phyloP scores from a whole-genome alignment of 2,888 invertebrate genomes.

The Apocheima hispidaria region DNA sequence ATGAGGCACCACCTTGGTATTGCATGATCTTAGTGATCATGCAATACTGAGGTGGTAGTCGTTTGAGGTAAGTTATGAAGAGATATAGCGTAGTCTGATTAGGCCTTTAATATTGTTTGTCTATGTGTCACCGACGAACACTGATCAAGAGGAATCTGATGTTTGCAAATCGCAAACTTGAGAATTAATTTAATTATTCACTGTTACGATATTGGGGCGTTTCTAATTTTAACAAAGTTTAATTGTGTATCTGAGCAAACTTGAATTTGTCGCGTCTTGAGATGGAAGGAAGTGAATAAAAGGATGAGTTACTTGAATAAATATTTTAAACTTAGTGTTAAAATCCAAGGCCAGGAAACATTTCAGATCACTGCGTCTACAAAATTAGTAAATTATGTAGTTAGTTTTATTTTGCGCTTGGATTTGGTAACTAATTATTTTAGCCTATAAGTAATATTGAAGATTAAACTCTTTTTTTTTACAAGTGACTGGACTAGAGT shows the following conservation, averaged over 20 bases:
- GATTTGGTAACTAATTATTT: too few species aligned
- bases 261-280: constrained; percentile 5
- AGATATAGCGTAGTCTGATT: not conserved
- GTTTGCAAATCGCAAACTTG: constrained; percentile 48
- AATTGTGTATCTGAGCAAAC: constrained; percentile 24
- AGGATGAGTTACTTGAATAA: not conserved
- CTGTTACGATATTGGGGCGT: constrained; percentile 34
- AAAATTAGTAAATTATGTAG: too few species aligned
- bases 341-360: not conserved
- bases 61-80: not conserved
- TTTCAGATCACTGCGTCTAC: too few species aligned
- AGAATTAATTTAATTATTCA: constrained; percentile 45
- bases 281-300: constrained; percentile 2
- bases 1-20: too few species aligned
- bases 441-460: too few species aligned
- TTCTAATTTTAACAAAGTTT: constrained; percentile 32
- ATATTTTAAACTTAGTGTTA: not conserved
- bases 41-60: not conserved
- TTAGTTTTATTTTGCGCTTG: too few species aligned
- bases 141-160: constrained; percentile 56
- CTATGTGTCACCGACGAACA: constrained; percentile 40
- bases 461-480: too few species aligned
- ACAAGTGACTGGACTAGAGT: too few species aligned
- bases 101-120: constrained; percentile 27
- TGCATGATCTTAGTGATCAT: too few species aligned